Conservation (phyloP, 2,888 invertebrate species). For the Eumacrocentrus americanus region DNA sequence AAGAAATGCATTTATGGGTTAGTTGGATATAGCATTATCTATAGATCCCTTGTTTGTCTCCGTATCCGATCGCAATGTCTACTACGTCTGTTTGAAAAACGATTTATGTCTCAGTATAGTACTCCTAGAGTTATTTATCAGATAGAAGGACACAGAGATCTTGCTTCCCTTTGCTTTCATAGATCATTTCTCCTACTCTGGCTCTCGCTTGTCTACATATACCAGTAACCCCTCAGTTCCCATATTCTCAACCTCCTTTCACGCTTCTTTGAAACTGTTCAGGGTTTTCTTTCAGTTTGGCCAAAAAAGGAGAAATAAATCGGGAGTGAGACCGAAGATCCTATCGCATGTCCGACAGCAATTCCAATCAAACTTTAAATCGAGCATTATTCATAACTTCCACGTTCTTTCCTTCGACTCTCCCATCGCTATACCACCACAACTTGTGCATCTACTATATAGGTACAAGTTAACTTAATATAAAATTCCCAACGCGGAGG, state of each 20-base stretch:
- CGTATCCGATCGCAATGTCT: not conserved
- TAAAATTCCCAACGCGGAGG: constrained; percentile 18
- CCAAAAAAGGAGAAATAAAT: constrained; percentile 15
- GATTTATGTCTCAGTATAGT: not conserved
- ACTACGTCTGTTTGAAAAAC: not conserved
- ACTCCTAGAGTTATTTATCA: not conserved
- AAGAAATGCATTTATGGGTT: too few relatives aligned
- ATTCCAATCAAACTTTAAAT: constrained; percentile 33
- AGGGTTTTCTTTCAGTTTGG: constrained; percentile 9
- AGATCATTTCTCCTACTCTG: not conserved
- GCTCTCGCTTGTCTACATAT: not conserved
- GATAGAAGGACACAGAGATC: not conserved
- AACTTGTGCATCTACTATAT: not conserved
- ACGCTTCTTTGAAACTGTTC: constrained; percentile 5
- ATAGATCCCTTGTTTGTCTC: not conserved
- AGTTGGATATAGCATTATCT: too few relatives aligned
- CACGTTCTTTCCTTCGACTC: constrained; percentile 8
- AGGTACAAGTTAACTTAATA: constrained; percentile 22
- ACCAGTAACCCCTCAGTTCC: not conserved
- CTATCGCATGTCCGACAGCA: constrained; percentile 31
- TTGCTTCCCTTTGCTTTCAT: not conserved
- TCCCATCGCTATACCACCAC: not conserved
- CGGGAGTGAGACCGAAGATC: constrained; percentile 9
- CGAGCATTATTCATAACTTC: constrained; percentile 30
- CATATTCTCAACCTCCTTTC: not conserved